Conservation (phyloP, 1,140 invertebrate genomes). For the Apis florea region DNA sequence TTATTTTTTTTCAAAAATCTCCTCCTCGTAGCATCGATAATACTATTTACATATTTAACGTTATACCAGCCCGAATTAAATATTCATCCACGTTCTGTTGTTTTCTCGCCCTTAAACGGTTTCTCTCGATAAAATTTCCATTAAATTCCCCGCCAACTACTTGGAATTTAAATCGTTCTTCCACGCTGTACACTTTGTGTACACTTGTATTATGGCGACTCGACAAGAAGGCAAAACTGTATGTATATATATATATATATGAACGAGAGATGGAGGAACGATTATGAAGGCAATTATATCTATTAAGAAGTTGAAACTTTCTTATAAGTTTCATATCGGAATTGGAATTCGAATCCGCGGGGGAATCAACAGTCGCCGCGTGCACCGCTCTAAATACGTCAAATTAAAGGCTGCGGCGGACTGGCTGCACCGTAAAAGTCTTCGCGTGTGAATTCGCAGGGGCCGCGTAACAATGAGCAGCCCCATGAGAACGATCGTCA, state of each 20-base stretch:
- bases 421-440: background rate
- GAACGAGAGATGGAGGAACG: background rate
- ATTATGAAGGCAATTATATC: constrained; percentile 41
- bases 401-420: constrained; percentile 9
- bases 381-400: constrained; percentile 25
- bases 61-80: no score
- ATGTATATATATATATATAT: background rate
- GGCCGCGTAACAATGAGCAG: background rate
- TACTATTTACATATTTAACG: no score
- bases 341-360: background rate
- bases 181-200: no score
- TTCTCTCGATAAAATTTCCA: no score
- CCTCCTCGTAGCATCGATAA: no score
- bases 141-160: background rate
- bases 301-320: constrained; percentile 37
- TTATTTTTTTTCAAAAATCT: no score
- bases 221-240: constrained; percentile 35
- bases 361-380: constrained; percentile 2
- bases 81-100: no score
- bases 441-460: constrained; percentile 18
- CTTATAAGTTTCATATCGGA: constrained; percentile 1
- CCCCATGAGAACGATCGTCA: constrained; percentile 27
- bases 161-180: background rate
- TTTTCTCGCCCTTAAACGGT: no score
- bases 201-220: background rate